Evolutionary conservation across 2,888 invertebrate species (phyloP).

Genomic region (Physocephala rufipes): DNA sequence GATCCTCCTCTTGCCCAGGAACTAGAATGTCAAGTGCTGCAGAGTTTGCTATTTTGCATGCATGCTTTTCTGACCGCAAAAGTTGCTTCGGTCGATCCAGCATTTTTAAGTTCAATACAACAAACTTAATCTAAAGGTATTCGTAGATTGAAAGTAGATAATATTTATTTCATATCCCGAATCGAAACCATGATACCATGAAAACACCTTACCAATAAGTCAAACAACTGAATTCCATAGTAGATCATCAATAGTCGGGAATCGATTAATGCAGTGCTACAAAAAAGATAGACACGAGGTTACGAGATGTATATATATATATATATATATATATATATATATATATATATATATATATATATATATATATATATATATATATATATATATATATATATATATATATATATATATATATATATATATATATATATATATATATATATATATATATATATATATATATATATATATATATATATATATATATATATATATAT

Average conservation of each 20-base stretch:
- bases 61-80: slow-evolving; percentile 96
- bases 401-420: too few species aligned
- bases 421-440: too few species aligned
- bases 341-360: too few species aligned
- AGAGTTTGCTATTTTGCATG: slow-evolving; percentile 92
- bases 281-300: too few species aligned
- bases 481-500: too few species aligned
- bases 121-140: slow-evolving; percentile 60
- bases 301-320: too few species aligned
- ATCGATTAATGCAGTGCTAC: slow-evolving; percentile 11
- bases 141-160: slow-evolving; percentile 5
- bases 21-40: slow-evolving; percentile 89
- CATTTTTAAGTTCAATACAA: slow-evolving; percentile 85
- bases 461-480: too few species aligned
- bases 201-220: not conserved
- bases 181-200: not conserved
- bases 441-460: too few species aligned
- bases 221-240: too few species aligned
- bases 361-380: too few species aligned
- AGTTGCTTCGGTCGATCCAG: slow-evolving; percentile 94
- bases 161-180: not conserved
- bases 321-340: not conserved
- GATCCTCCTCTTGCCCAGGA: slow-evolving; percentile 73
- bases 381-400: too few species aligned
- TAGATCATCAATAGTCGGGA: too few species aligned